These are phyloP conservation scores for Conus ventricosus DNA, from an alignment of 1,140 invertebrate genomes.

Conservation along the genomic window DNA sequence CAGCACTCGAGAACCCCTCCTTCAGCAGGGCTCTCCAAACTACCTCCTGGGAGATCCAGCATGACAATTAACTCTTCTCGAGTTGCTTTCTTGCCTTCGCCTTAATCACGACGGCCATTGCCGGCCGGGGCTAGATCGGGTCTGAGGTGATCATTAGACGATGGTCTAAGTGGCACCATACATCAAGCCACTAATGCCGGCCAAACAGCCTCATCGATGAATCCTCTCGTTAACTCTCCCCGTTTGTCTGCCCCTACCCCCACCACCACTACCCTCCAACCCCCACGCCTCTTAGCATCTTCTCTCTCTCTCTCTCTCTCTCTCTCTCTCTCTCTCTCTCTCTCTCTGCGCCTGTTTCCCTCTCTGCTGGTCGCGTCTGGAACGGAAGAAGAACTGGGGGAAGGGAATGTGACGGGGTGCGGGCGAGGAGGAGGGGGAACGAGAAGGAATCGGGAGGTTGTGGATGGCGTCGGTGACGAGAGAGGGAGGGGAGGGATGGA, in stretches of 20 bases:
- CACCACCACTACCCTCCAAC: too few relatives aligned
- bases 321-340: neutral
- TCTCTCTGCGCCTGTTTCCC: neutral
- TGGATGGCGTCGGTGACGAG: too few relatives aligned
- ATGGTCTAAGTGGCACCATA: slow-evolving; percentile 1
- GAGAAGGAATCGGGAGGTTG: too few relatives aligned
- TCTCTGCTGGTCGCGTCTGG: neutral
- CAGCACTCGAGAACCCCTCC: too few relatives aligned
- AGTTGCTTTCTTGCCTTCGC: neutral
- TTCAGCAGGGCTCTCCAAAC: neutral
- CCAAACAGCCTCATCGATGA: slow-evolving; percentile 2
- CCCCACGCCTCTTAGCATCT: neutral
- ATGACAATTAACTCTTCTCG: slow-evolving; percentile 3
- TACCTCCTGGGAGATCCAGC: neutral
- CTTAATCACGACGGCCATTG: slow-evolving; percentile 3
- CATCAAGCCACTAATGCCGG: slow-evolving; percentile 9
- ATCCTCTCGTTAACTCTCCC: neutral
- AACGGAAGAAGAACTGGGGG: neutral
- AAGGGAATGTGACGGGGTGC: too few relatives aligned
- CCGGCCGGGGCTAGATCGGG: neutral
- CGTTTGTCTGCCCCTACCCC: neutral
- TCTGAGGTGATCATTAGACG: neutral
- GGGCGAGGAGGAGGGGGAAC: too few relatives aligned
- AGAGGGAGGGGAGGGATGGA: too few relatives aligned
- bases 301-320: neutral